phyloP scores from a whole-genome alignment of 2,888 invertebrate species.

The Bombylius major region DNA sequence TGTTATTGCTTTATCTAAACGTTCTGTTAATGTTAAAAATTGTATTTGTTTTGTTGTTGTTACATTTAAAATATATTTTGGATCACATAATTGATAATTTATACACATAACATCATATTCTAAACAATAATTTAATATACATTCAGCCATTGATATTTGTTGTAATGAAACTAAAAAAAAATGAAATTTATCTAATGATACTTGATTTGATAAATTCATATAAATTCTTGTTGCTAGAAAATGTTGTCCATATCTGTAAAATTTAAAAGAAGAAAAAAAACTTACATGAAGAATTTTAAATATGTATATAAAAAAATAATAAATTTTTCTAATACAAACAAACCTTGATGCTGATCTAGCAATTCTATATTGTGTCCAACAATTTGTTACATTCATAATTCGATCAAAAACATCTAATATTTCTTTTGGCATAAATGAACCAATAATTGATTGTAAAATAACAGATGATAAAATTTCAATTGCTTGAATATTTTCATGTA shows the following conservation, averaged over 20 bases:
- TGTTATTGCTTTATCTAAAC: constrained; percentile 41
- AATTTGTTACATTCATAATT: constrained; percentile 46
- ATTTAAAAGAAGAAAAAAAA: constrained; percentile 4
- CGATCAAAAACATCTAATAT: constrained; percentile 45
- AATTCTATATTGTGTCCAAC: constrained; percentile 78
- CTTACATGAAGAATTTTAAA: neutral
- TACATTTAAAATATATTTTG: constrained; percentile 19
- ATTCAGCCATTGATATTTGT: constrained; percentile 62
- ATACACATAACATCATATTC: constrained; percentile 37
- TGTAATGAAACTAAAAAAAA: constrained; percentile 79
- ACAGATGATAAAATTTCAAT: constrained; percentile 70
- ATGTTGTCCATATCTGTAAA: constrained; percentile 60
- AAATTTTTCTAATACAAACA: constrained; percentile 7
- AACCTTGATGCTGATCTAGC: constrained; percentile 70
- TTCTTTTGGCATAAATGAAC: constrained; percentile 51
- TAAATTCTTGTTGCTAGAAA: constrained; percentile 54
- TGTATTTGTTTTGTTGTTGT: constrained; percentile 11
- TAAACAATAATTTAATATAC: constrained; percentile 43
- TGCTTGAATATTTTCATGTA: constrained; percentile 39
- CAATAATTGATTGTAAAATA: constrained; percentile 67
- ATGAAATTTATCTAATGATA: constrained; percentile 77
- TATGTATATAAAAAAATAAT: neutral
- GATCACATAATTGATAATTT: constrained; percentile 27
- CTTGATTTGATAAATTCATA: constrained; percentile 48
- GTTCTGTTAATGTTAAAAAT: constrained; percentile 38